Evolutionary conservation across 2,797 vertebrate genomes (phyloP), one percentile per base, ranked within the genome.

Genomic region (Thunnus albacares): DNA sequence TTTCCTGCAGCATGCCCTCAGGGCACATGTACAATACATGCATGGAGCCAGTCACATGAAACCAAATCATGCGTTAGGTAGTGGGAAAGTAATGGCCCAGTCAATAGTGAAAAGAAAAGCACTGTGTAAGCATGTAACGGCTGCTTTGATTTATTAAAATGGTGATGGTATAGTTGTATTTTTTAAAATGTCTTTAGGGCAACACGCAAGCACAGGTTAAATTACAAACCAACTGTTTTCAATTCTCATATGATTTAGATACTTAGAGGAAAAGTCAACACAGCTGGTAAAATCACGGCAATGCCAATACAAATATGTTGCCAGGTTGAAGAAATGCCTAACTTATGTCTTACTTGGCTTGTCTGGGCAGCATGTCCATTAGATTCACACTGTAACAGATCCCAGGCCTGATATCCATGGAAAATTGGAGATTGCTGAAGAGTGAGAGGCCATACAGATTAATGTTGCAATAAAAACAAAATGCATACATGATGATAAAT

Each of bases 301-400:
- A 71, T 83, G 60, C 76, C 59, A 66, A 71, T 51, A 59, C 7
- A 72, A 84, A 84, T 49, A 66, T 85, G 75, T 65, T 84, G 70
- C 78, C 57, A 65, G 56, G 73, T 24, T 52, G 77, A 83, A 78
- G 51, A 76, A 56, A 66, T 73, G 28, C 28, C 38, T 57, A 71
- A 83, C 20, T 87, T 72, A 87, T 78, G 69, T 83, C 71, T 88
- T 79, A 71, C 81, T 87, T 81, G 71, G 71, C 73, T 76, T 75
- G 60, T 74, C 75, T 57, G 72, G 51, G 38, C 41, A 77, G 47
- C 52, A 51, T 62, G 68, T 83, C 60, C 9, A 22, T 84, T 77
- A 77, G 55, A 83, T 69, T 76, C 60, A 78, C 62, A 62, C 43
- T 14, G 69, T 33, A 57, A 62, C 49, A 82, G 65, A 28, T 55